Base-by-base conservation (phyloP, 2,888 invertebrate species). In the Chalcosyrphus nemorum region DNA sequence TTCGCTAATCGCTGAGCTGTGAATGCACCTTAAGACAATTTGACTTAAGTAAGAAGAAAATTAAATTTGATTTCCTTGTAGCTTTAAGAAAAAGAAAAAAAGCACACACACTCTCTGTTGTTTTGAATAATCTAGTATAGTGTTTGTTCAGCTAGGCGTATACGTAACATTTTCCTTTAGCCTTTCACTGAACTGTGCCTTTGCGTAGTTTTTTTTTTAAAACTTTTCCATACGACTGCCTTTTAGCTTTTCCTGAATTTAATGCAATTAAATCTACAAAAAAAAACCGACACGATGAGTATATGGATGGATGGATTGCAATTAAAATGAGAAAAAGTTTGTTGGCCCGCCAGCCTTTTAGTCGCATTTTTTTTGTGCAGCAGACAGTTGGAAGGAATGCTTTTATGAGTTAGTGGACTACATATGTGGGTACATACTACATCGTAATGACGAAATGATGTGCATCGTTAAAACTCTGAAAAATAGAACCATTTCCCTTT, bases 291-390 rank as follows among this genome's bases (percentile, higher is more conserved):
- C 24, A 9, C 24, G 15, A 21, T 24, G 21, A 9, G 15, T 6
- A 13, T 4, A 52, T 27, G 54, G 19, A 70, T 70, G 70, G 15
- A 57, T 70, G 68, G 57, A 5, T 43, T 56, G 68, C 54, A 68
- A 68, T 68, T 68, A 68, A 68, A 68, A 45, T 29, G 19, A 32
- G 13, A 45, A 57, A 15, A 15, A 43, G 57, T 56, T 70, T 56
- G 68, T 70, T 70, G 68, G 21, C 68, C n/a, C n/a, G n/a, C n/a
- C n/a, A n/a, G n/a, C n/a, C n/a, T 45, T 57, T n/a, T 29, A 56
- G 32, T 19, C 45, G 9, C 27, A 1, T 27, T 15, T 38, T n/a
- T 6, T 4, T 15, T 41, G 15, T 19, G 1, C 11, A 9, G 19
- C 15, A 41, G 43, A 59, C 7, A 59, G 43, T 17, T n/a, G n/a